Base-by-base conservation (phyloP, 2,797 vertebrate species). In the Cheirogaleus major region DNA sequence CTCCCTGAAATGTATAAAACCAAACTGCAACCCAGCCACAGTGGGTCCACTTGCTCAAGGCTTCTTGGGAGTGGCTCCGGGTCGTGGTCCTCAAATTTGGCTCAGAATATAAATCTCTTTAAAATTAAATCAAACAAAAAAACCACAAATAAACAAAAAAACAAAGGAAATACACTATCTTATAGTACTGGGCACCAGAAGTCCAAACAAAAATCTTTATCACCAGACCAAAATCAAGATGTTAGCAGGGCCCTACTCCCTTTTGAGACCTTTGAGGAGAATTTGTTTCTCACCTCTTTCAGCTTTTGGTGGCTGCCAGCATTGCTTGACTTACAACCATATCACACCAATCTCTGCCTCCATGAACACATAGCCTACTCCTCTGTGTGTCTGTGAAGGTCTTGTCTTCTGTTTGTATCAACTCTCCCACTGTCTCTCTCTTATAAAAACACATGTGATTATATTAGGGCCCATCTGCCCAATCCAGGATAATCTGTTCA, bases 191-290 rank as follows among this genome's bases (percentile, higher is more conserved):
- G 18, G 4, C 32, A 0, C 2, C 38, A 30, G 38, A 50, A 87
- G 13, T 12, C 18, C 20, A 27, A 50, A 87, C 23, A 27, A 45
- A 90, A 41, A 17, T 79, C 23, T 81, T 61, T n/a, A 35, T 70
- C 11, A n/a, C 2, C 0, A 6, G 8, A 6, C 30, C 5, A 15
- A 75, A 88, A 63, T 63, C 4, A 25, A 90, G 45, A 8, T 57
- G 4, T 22, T 4, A 35, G 14, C 6, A 38, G 10, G 35, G 38
- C 0, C 0, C 2, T 5, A 13, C 11, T 65, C 7, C 7, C n/a
- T 80, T 32, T 38, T 8, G 7, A 41, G 41, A 17, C 5, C 70
- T 25, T 23, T 32, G 4, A 30, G 9, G 45, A 43, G 8, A 41
- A n/a, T 30, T 0, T 17, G 7, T 12, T 35, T 41, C 61, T 43